These are phyloP conservation scores for Agriotes lineatus DNA, from an alignment of 2,888 invertebrate genomes.

Conservation along the genomic window DNA sequence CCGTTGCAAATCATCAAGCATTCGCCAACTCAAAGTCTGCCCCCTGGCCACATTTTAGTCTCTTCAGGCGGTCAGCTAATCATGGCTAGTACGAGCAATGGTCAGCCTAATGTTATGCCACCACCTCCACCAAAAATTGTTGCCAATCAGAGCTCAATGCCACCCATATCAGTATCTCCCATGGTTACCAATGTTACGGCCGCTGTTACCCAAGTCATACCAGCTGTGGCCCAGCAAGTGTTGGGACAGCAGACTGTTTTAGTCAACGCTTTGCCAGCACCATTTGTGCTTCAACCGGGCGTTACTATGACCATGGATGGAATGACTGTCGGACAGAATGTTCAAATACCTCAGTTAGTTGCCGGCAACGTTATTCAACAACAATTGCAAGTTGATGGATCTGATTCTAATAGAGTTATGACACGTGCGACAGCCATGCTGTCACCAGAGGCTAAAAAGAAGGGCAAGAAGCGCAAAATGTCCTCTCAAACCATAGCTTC, in stretches of 20 bases:
- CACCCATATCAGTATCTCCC: slow-evolving; percentile 73
- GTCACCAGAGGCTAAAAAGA: slow-evolving; percentile 76
- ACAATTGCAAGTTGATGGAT: slow-evolving; percentile 69
- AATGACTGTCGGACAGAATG: slow-evolving; percentile 76
- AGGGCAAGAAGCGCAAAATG: slow-evolving; percentile 79
- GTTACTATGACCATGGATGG: slow-evolving; percentile 81
- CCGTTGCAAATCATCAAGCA: slow-evolving; percentile 66
- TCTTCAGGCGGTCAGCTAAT: slow-evolving; percentile 82
- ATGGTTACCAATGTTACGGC: slow-evolving; percentile 76
- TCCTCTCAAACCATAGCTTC: slow-evolving; percentile 77
- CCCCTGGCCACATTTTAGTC: slow-evolving; percentile 80
- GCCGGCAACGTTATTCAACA: slow-evolving; percentile 75
- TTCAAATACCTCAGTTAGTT: slow-evolving; percentile 78
- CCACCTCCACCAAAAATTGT: slow-evolving; percentile 72
- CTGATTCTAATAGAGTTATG: slow-evolving; percentile 64
- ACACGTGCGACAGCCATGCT: slow-evolving; percentile 65
- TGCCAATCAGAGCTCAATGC: slow-evolving; percentile 66
- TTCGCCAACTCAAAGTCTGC: slow-evolving; percentile 66
- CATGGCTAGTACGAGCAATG: slow-evolving; percentile 71
- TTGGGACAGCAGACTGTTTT: slow-evolving; percentile 83
- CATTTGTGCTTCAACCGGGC: slow-evolving; percentile 83
- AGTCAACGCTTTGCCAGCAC: slow-evolving; percentile 83
- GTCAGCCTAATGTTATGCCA: slow-evolving; percentile 73
- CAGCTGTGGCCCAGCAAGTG: slow-evolving; percentile 74
- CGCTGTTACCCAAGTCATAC: slow-evolving; percentile 75